These are phyloP conservation scores for Spodoptera picta DNA, from an alignment of 2,888 invertebrate genomes.

Conservation along the genomic window DNA sequence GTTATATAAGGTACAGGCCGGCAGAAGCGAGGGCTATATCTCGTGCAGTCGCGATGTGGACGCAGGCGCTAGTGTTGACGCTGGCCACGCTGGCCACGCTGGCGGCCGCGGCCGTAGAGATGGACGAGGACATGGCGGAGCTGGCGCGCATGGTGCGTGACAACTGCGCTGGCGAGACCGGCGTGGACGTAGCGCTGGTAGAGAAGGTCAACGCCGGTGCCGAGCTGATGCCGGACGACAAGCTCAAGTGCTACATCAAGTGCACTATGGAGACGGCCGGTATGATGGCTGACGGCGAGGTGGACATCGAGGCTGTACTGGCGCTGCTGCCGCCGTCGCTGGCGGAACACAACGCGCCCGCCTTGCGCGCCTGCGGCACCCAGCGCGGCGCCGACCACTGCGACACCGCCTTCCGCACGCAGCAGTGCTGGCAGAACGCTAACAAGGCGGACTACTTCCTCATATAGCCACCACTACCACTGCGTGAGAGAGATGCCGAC, in stretches of 20 bases:
- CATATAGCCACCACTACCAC: constrained; percentile 58
- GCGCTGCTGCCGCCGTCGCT: constrained; percentile 75
- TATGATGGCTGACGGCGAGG: constrained; percentile 76
- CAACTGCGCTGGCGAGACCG: constrained; percentile 74
- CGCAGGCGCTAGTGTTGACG: constrained; percentile 23
- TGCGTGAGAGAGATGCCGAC: background rate
- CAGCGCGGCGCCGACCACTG: constrained; percentile 77
- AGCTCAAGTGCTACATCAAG: constrained; percentile 82
- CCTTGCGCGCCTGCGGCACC: constrained; percentile 74
- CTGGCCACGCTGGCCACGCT: constrained; percentile 7
- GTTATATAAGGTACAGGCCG: constrained; percentile 58
- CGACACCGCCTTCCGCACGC: constrained; percentile 80
- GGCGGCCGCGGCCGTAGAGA: constrained; percentile 30
- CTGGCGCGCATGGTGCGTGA: constrained; percentile 78
- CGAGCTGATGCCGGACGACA: constrained; percentile 69
- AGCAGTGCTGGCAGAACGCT: constrained; percentile 80
- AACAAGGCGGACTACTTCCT: constrained; percentile 77
- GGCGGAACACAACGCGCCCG: constrained; percentile 63
- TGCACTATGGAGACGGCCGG: constrained; percentile 84
- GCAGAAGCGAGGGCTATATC: no score
- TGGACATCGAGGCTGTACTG: constrained; percentile 79
- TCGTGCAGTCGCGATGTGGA: background rate
- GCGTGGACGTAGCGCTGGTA: constrained; percentile 71
- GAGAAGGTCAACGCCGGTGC: constrained; percentile 76
- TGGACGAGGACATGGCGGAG: constrained; percentile 82